Percentiles rank a stretch among this genome's conserved stretches.
phyloP scores from a whole-genome alignment of 2,797 vertebrate species.

The Falco biarmicus region DNA sequence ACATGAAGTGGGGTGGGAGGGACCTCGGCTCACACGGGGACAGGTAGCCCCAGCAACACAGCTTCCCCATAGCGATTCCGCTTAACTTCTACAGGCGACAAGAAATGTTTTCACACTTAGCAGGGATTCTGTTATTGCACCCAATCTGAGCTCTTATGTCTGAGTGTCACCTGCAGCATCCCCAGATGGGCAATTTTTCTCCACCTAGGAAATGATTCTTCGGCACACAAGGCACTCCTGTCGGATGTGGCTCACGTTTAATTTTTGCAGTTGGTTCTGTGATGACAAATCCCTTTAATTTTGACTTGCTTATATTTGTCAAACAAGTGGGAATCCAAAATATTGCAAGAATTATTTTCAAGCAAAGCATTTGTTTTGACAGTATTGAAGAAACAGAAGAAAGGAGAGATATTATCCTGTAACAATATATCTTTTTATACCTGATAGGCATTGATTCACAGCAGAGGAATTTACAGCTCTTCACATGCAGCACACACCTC shows the following conservation, averaged over 20 bases:
- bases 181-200: not conserved
- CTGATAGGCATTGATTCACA: constrained; percentile 36
- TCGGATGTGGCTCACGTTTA: not conserved
- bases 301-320: not conserved
- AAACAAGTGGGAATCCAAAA: constrained; percentile 30
- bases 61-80: not conserved
- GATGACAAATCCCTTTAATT: constrained; percentile 49
- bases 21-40: not conserved
- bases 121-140: not conserved
- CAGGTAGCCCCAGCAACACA: not conserved
- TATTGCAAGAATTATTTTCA: not conserved
- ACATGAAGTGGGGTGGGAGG: not conserved
- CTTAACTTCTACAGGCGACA: not conserved
- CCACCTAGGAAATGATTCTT: not conserved
- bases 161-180: not conserved
- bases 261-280: not conserved
- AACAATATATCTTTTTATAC: constrained; percentile 5
- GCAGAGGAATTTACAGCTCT: constrained; percentile 24
- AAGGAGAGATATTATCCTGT: constrained; percentile 14
- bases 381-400: not conserved
- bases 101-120: not conserved
- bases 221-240: not conserved
- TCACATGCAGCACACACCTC: not conserved
- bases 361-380: constrained; percentile 40
- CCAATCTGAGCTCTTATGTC: not conserved